These are phyloP conservation scores for Hyles vespertilio DNA, from an alignment of 1,140 invertebrate species.

Conservation along the genomic window DNA sequence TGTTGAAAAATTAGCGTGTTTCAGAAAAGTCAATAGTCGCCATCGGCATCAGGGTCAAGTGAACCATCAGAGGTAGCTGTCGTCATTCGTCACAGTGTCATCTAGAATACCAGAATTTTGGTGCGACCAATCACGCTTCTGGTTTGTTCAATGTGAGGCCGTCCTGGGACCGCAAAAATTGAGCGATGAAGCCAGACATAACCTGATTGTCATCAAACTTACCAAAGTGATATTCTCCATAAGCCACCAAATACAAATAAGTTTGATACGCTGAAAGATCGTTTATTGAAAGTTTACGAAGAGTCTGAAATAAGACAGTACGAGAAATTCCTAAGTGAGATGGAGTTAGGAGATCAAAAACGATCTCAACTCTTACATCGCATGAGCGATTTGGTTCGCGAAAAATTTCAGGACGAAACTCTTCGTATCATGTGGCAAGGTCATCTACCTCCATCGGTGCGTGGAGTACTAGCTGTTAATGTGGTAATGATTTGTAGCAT, in stretches of 20 bases:
- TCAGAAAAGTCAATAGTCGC: no score
- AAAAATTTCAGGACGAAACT: conserved; percentile 14
- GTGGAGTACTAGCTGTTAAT: conserved; percentile 9
- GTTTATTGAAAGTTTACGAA: conserved; percentile 2
- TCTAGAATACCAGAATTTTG: conserved; percentile 21
- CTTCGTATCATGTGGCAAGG: conserved; percentile 15
- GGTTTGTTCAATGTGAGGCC: conserved; percentile 16
- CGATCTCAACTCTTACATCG: conserved; percentile 1
- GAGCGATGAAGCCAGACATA: conserved; percentile 1
- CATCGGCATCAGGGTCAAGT: no score
- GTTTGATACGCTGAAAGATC: background rate
- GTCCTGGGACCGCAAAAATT: conserved; percentile 18
- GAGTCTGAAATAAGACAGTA: conserved; percentile 1
- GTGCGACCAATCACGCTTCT: conserved; percentile 15
- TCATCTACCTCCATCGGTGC: conserved; percentile 8
- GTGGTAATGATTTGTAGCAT: conserved; percentile 13
- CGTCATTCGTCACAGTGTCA: conserved; percentile 1
- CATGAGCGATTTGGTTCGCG: conserved; percentile 7
- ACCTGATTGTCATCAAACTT: conserved; percentile 9
- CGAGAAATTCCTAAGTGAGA: conserved; percentile 5
- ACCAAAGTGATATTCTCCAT: conserved; percentile 10
- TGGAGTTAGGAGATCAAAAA: conserved; percentile 6
- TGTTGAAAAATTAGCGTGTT: no score
- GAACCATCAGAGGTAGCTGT: conserved; percentile 3
- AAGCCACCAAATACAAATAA: conserved; percentile 5